phyloP scores from a whole-genome alignment of 2,888 invertebrate genomes.

The Rotaria magnacalcarata region DNA sequence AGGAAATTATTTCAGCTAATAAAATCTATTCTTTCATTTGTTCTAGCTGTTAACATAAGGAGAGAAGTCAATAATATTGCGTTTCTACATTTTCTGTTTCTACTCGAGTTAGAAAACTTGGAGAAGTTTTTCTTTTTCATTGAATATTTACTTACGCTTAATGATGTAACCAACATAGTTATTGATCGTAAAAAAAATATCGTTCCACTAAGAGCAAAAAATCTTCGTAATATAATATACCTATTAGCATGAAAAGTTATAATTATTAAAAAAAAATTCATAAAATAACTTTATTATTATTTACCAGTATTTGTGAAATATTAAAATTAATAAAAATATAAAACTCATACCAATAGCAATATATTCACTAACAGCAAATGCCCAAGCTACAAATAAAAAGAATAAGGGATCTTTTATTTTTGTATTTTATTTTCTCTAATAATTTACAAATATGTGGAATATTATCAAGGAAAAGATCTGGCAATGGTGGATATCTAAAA shows the following conservation, averaged over 20 bases:
- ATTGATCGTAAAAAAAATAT: constrained; percentile 92
- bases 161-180: constrained; percentile 97
- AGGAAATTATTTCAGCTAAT: too few species aligned
- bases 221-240: constrained; percentile 84
- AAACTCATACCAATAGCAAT: constrained; percentile 80
- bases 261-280: neutral
- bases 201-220: constrained; percentile 91
- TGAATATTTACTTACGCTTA: constrained; percentile 67
- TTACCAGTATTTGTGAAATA: constrained; percentile 81
- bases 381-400: constrained; percentile 67
- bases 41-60: too few species aligned
- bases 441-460: constrained; percentile 79
- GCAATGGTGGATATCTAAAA: constrained; percentile 76
- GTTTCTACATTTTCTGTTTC: too few species aligned
- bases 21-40: too few species aligned
- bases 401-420: too few species aligned
- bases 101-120: too few species aligned
- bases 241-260: constrained; percentile 60
- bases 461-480: constrained; percentile 95
- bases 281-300: neutral
- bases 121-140: too few species aligned
- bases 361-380: constrained; percentile 96
- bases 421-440: neutral
- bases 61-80: too few species aligned
- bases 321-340: constrained; percentile 79